Percentiles rank a stretch among this genome's conserved stretches.
These are phyloP conservation scores for Aphodius granarius DNA, from an alignment of 2,888 invertebrate species.

Conservation along the genomic window DNA sequence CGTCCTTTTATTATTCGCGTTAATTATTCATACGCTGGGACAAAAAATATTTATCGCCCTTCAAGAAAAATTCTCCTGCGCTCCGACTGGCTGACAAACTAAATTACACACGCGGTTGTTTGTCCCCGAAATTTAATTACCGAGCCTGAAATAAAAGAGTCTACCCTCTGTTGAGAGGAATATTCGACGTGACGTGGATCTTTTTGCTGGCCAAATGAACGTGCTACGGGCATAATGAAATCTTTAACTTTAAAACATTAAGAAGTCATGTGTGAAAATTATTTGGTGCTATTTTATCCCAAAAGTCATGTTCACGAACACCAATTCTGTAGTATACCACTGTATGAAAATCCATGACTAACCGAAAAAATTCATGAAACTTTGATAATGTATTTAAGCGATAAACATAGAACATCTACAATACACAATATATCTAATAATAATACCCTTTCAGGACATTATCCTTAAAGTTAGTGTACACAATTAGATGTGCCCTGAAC, in stretches of 20 bases:
- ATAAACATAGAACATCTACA: no score
- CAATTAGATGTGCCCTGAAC: background rate
- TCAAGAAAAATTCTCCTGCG: background rate
- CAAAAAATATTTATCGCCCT: background rate
- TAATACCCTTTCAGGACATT: background rate
- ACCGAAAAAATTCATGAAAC: no score
- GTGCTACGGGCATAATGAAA: background rate
- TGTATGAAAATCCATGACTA: no score
- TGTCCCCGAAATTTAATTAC: background rate
- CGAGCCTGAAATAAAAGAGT: background rate
- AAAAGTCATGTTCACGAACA: no score
- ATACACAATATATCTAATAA: no score
- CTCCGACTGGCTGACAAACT: background rate
- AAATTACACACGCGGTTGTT: background rate
- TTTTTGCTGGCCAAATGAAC: background rate
- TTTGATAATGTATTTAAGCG: no score
- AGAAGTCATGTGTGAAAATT: no score
- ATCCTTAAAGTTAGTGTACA: background rate
- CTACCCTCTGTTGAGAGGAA: background rate
- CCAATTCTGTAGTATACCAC: no score
- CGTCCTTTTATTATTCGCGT: background rate
- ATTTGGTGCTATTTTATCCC: no score
- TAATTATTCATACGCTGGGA: background rate
- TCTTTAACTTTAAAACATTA: background rate
- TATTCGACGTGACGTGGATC: background rate